Conservation (phyloP, 2,888 invertebrate species). For the Pyrrhia umbra region DNA sequence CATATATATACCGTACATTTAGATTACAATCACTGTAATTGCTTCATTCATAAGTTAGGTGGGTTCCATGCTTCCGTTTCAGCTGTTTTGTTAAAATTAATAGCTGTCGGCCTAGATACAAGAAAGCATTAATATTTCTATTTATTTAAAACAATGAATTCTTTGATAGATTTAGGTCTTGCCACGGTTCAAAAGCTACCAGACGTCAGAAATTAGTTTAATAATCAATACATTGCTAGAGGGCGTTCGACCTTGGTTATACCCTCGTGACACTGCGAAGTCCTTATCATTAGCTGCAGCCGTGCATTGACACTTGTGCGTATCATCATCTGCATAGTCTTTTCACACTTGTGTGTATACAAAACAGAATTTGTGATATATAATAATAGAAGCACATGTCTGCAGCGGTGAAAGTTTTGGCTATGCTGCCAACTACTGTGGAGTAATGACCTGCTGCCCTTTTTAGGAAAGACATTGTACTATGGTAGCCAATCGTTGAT, state of each 20-base stretch:
- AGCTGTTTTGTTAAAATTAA: conserved; percentile 9
- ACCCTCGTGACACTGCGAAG: conserved; percentile 3
- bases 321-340: too few species aligned
- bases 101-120: conserved; percentile 10
- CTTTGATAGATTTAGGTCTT: not conserved
- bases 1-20: not conserved
- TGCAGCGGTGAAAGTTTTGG: conserved; percentile 38
- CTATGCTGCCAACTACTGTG: conserved; percentile 30
- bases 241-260: not conserved
- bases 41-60: conserved; percentile 33
- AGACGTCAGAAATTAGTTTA: not conserved
- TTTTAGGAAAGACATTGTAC: conserved; percentile 6
- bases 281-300: conserved; percentile 16
- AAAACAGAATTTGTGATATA: conserved; percentile 6
- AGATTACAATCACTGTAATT: conserved; percentile 18
- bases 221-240: not conserved
- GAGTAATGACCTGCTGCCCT: conserved; percentile 32
- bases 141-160: not conserved
- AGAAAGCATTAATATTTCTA: not conserved
- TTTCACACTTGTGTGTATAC: conserved; percentile 6
- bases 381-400: conserved; percentile 33
- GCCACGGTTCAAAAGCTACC: too few species aligned
- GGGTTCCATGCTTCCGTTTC: not conserved
- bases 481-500: not conserved
- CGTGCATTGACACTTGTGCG: conserved; percentile 13